phyloP scores from a whole-genome alignment of 1,140 invertebrate genomes.

The Macrotrachela quadricornifera region DNA sequence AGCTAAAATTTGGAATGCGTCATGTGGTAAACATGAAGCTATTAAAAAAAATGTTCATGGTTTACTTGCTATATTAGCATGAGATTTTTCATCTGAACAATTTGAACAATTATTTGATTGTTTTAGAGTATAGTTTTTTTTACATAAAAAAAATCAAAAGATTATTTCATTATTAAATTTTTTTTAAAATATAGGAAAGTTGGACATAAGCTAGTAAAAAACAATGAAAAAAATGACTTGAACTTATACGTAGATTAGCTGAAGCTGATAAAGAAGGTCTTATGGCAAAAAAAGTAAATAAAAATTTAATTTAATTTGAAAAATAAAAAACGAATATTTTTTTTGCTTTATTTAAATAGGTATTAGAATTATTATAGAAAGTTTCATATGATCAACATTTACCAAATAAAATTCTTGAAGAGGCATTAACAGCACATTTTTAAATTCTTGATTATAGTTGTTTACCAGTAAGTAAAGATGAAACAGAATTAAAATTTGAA shows the following conservation, averaged over 20 bases:
- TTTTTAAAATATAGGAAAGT: conserved; percentile 42
- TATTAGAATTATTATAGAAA: conserved; percentile 82
- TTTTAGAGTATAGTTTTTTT: conserved; percentile 38
- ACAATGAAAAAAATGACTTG: conserved; percentile 77
- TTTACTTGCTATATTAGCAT: conserved; percentile 76
- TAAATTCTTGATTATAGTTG: conserved; percentile 95
- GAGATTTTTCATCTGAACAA: conserved; percentile 92
- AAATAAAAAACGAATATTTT: too few relatives aligned
- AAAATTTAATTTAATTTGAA: too few relatives aligned
- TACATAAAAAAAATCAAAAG: too few relatives aligned
- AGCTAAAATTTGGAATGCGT: conserved; percentile 82
- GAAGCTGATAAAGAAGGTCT: conserved; percentile 96
- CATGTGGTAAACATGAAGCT: conserved; percentile 76
- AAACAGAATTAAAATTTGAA: conserved; percentile 78
- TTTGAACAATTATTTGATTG: conserved; percentile 89
- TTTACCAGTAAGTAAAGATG: conserved; percentile 83
- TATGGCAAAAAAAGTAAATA: conserved; percentile 75
- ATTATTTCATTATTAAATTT: too few relatives aligned
- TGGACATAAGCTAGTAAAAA: conserved; percentile 88
- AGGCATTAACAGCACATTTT: conserved; percentile 74
- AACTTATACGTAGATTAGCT: conserved; percentile 77
- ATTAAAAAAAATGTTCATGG: conserved; percentile 94
- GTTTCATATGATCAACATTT: conserved; percentile 84
- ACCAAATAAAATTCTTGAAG: conserved; percentile 88
- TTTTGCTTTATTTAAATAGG: conserved; percentile 14